A percentile compares a stretch with the other conserved stretches of the same genome.
These are phyloP conservation scores for Heliconius aoede DNA, from an alignment of 2,888 invertebrate genomes.

Conservation along the genomic window DNA sequence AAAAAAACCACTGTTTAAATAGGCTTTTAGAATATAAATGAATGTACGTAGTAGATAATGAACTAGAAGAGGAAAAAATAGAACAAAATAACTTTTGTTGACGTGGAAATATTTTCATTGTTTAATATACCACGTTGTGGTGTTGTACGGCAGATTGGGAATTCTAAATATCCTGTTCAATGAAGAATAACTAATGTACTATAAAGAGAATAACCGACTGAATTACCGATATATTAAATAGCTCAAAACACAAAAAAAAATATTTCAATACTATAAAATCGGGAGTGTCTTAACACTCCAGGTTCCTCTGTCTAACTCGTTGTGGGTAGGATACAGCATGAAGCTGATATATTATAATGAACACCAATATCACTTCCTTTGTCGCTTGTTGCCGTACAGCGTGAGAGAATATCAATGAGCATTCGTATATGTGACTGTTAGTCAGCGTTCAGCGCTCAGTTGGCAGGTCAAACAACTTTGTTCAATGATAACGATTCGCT, in stretches of 20 bases:
- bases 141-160: not conserved
- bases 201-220: too few species aligned
- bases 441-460: not conserved
- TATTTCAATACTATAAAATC: too few species aligned
- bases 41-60: not conserved
- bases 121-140: not conserved
- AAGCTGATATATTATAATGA: not conserved
- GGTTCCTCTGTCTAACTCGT: too few species aligned
- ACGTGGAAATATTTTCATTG: not conserved
- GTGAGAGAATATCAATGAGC: slow-evolving; percentile 14
- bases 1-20: not conserved
- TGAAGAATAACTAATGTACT: too few species aligned
- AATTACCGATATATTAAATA: too few species aligned
- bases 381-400: slow-evolving; percentile 1
- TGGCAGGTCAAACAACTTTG: slow-evolving; percentile 38
- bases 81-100: not conserved
- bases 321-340: too few species aligned
- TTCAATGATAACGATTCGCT: slow-evolving; percentile 31
- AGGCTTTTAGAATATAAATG: not conserved
- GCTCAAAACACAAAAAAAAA: too few species aligned
- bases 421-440: slow-evolving; percentile 9
- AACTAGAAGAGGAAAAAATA: not conserved
- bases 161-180: not conserved
- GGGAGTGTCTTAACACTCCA: too few species aligned
- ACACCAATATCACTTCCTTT: not conserved